Base-by-base conservation (phyloP, 2,797 vertebrate genomes). In the Falco cherrug region DNA sequence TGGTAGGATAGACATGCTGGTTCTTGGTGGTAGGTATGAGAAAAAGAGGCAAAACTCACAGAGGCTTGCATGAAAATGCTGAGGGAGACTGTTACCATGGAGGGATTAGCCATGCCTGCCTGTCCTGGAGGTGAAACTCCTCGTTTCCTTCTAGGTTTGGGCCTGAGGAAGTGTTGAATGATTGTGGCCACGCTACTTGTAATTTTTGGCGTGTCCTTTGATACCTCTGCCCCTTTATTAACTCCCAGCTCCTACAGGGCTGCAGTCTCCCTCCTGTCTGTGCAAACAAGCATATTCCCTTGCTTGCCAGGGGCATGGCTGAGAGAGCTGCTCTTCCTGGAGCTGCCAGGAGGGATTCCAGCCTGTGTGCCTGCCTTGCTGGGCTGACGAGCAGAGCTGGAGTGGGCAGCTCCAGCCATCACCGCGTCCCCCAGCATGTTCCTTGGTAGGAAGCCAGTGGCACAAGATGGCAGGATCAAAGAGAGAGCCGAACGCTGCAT, bases 291-390 rank as follows among this genome's bases (percentile, higher is more conserved):
- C 37, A 18, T 65, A 50, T 48, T 85, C 56, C 54, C 77, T 91
- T n/a, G 31, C 87, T 82, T 43, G 74, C 86, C 79, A 65, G 83
- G 70, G 35, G 53, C 59, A 80, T 13, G 63, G 47, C 45, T 14
- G 47, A 74, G 88, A 65, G 82, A 20, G 63, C 91, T 69, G 84
- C 76, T 89, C 91, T 59, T 76, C 83, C 79, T 33, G 51, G 87
- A 67, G 89, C 78, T 87, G 89, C 95, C 95, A 92, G 78, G 16
- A 84, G 73, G 79, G 73, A 73, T 95, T 93, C 82, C 91, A 86
- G 94, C 67, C 1, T 57, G 76, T 37, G 87, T 67, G 53, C 67
- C 74, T 86, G 77, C 83, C 85, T 78, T 4, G 69, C 91, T 74
- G 89, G 73, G 84, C 83, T 93, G 95, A 81, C 84, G 51, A 26